Evolutionary conservation across 2,888 invertebrate species (phyloP).

Genomic region (Thalpophila matura): DNA sequence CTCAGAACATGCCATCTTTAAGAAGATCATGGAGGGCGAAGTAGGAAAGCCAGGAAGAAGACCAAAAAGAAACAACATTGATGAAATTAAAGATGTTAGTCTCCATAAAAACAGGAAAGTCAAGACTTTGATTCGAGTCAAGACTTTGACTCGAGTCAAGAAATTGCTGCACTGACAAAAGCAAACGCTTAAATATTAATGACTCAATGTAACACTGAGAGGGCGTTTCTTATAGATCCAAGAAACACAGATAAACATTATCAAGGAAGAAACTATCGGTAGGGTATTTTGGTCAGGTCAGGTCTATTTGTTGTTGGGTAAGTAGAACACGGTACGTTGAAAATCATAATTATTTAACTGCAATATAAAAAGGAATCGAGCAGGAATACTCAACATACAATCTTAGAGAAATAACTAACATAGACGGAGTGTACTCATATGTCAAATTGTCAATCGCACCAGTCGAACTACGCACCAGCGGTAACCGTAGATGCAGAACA

Average conservation of each 20-base stretch:
- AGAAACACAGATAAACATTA: constrained; percentile 9
- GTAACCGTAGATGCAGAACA: too few relatives aligned
- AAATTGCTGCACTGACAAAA: constrained; percentile 20
- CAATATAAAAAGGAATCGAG: neutral
- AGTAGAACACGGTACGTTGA: neutral
- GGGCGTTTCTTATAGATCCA: constrained; percentile 6
- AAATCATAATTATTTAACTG: neutral
- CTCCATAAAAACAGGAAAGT: neutral
- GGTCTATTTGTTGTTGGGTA: neutral
- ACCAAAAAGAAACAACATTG: constrained; percentile 12
- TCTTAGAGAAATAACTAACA: too few relatives aligned
- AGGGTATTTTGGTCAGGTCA: constrained; percentile 16
- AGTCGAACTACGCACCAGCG: too few relatives aligned
- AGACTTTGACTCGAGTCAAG: too few relatives aligned
- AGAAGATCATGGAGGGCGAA: constrained; percentile 6
- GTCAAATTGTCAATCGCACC: too few relatives aligned
- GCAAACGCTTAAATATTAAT: constrained; percentile 56
- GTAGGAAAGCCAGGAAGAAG: constrained; percentile 5
- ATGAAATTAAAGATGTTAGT: too few relatives aligned
- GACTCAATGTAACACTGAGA: constrained; percentile 35
- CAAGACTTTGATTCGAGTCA: neutral
- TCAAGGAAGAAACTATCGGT: constrained; percentile 6
- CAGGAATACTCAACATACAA: too few relatives aligned
- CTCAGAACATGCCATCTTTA: neutral
- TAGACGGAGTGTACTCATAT: too few relatives aligned